These are phyloP conservation scores for Pachycephala philippinensis DNA, from an alignment of 2,113 vertebrate species.

Conservation along the genomic window DNA sequence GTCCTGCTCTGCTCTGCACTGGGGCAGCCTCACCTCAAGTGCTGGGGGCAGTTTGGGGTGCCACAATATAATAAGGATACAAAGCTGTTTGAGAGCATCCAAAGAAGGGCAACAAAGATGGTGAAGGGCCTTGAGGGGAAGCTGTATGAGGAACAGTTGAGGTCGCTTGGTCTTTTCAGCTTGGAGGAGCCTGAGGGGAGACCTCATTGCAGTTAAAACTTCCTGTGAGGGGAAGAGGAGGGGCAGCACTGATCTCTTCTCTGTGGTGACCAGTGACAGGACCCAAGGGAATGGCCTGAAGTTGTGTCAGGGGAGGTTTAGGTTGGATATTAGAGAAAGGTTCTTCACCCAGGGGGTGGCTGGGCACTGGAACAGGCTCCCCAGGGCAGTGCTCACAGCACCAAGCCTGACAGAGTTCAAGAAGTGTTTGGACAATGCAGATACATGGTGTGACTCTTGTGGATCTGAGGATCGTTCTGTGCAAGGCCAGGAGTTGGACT, in stretches of 20 bases:
- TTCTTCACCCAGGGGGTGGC: no score
- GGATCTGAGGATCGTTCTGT: rapidly evolving
- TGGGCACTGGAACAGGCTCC: not conserved
- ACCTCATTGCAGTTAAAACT: not conserved
- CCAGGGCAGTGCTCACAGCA: not conserved
- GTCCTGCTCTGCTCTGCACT: rapidly evolving
- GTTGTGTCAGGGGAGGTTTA: not conserved
- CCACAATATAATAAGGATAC: not conserved
- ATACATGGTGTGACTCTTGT: not conserved
- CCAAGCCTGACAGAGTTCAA: not conserved
- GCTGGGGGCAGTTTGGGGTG: not conserved
- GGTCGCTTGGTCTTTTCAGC: not conserved
- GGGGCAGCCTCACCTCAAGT: rapidly evolving
- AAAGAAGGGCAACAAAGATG: not conserved
- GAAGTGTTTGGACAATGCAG: not conserved
- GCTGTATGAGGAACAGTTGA: rapidly evolving
- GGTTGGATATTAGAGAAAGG: not conserved
- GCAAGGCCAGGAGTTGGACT: not conserved
- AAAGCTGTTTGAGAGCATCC: not conserved
- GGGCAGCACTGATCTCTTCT: not conserved
- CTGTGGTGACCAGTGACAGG: not conserved
- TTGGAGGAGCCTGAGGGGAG: not conserved
- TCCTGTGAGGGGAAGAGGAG: rapidly evolving
- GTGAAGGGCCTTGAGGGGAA: not conserved
- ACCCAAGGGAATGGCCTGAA: rapidly evolving